Evolutionary conservation across 2,888 invertebrate genomes (phyloP), one percentile per base, ranked within the genome.

Genomic region (Calameuta filiformis): DNA sequence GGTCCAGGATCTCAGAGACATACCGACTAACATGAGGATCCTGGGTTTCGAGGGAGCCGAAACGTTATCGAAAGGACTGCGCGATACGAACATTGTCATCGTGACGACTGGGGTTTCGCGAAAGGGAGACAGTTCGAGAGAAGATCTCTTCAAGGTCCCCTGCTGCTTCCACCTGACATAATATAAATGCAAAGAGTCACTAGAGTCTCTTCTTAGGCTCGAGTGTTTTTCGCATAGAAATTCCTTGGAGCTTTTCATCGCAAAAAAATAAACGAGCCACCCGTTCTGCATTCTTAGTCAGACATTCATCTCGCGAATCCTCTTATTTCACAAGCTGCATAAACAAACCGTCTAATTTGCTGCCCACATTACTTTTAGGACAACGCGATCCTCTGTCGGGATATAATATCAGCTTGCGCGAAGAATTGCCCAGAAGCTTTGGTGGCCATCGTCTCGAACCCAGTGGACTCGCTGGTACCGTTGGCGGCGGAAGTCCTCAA

Each of bases 41-140:
- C 35, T n/a, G 4, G 82, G 80, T 12, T 79, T 80, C 9, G n/a
- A 35, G 23, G 75, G 35, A 23, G 56, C 56, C 23, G 40, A 40
- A 40, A 40, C 23, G 15, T 40, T 40, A 40, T 23, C 40, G 40
- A 15, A 40, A 15, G 40, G 40, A 23, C 35, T 34, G 75, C 75
- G 3, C 34, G 75, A 92, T 71, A 92, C 94, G 11, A 93, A 95
- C 83, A 90, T 96, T 35, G 94, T 96, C 9, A 92, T 96, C 69
- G 94, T 94, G 73, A 93, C 94, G 9, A 95, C 95, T 73, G 95
- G 95, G 78, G 92, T 94, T 15, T 92, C 77, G 33, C 92, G 93
- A 79, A 94, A 94, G 84, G 94, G 95, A 73, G 94, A 94, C 81
- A 92, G 94, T 92, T 92, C 94, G 1, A 91, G 95, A 85, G 94